These are phyloP conservation scores for Epinotia brunnichana DNA, from an alignment of 2,888 invertebrate species.

Conservation along the genomic window DNA sequence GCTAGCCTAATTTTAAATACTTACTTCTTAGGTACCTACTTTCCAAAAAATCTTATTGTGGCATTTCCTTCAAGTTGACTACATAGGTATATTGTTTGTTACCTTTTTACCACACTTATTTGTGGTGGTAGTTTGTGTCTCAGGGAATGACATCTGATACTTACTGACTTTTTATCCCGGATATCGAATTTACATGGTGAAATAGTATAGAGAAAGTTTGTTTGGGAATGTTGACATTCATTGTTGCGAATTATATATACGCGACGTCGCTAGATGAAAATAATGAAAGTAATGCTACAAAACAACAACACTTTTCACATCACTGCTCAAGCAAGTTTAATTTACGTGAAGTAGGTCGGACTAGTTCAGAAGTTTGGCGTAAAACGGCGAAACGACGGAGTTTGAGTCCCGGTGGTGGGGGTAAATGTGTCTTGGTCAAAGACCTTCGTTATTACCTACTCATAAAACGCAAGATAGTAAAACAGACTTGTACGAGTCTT, in stretches of 20 bases:
- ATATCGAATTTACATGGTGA: neutral
- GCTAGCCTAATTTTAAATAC: too few relatives aligned
- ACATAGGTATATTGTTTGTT: too few relatives aligned
- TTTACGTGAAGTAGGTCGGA: slow-evolving; percentile 25
- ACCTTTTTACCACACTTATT: too few relatives aligned
- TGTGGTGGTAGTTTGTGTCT: too few relatives aligned
- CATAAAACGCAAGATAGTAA: slow-evolving; percentile 12
- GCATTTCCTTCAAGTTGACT: too few relatives aligned
- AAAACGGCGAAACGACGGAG: slow-evolving; percentile 28
- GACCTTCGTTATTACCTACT: slow-evolving; percentile 19
- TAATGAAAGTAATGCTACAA: neutral
- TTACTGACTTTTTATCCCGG: neutral
- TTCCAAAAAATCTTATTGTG: too few relatives aligned
- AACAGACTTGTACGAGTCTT: slow-evolving; percentile 7
- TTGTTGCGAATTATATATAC: neutral
- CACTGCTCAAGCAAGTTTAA: slow-evolving; percentile 33
- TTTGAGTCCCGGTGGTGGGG: slow-evolving; percentile 16
- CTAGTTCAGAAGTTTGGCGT: slow-evolving; percentile 29
- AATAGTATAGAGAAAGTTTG: neutral
- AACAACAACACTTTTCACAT: slow-evolving; percentile 17
- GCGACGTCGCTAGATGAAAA: neutral
- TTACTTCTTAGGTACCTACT: too few relatives aligned
- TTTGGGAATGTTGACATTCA: neutral
- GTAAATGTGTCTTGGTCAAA: slow-evolving; percentile 36
- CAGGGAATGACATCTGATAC: neutral